A percentile compares a stretch with the other conserved stretches of the same genome.
These are phyloP conservation scores for Carcharodon carcharias DNA, from an alignment of 2,797 vertebrate genomes.

Conservation along the genomic window DNA sequence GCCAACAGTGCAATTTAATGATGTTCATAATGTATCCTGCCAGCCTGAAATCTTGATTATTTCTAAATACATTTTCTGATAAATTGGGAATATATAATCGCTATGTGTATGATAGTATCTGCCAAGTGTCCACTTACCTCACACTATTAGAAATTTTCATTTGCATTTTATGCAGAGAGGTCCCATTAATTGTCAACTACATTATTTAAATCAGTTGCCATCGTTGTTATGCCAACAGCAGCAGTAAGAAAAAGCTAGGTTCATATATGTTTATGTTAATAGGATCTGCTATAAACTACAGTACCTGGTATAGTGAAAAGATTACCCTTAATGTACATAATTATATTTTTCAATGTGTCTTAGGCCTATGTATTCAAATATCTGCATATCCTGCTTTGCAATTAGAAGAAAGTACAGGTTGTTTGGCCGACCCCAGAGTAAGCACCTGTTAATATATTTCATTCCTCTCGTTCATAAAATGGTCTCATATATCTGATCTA, in stretches of 20 bases:
- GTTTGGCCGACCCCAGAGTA: background rate
- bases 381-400: background rate
- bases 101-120: background rate
- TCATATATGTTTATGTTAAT: background rate
- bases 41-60: background rate
- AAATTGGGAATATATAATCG: background rate
- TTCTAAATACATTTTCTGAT: background rate
- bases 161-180: background rate
- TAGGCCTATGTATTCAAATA: background rate
- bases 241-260: background rate
- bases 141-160: background rate
- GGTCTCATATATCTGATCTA: background rate
- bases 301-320: background rate
- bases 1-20: background rate
- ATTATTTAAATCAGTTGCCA: background rate
- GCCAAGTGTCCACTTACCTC: background rate
- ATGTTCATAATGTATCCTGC: background rate
- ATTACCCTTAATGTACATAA: background rate
- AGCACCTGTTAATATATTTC: background rate
- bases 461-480: background rate
- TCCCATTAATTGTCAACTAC: background rate
- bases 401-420: background rate
- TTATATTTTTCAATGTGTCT: background rate
- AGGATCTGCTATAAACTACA: background rate
- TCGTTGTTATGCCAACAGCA: slow-evolving; percentile 9